A percentile compares a stretch with the other conserved stretches of the same genome.
phyloP scores from a whole-genome alignment of 2,888 invertebrate genomes.

The Trichacis sp. region DNA sequence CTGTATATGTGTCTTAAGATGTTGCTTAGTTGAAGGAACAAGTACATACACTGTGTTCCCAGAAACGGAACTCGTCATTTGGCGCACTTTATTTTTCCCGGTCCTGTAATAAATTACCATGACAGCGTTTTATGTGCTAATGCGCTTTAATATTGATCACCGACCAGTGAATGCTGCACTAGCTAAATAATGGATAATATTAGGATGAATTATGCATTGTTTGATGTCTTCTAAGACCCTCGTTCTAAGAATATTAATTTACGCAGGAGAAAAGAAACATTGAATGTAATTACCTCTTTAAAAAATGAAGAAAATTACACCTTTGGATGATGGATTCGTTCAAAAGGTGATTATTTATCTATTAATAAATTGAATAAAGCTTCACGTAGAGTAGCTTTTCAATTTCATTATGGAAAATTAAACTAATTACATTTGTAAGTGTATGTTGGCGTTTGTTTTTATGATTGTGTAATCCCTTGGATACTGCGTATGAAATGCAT shows the following conservation, averaged over 20 bases:
- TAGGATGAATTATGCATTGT: background rate
- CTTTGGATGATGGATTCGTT: background rate
- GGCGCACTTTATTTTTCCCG: background rate
- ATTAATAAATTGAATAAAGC: background rate
- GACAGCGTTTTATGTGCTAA: slow-evolving; percentile 2
- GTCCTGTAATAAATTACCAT: slow-evolving; percentile 5
- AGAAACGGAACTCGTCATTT: slow-evolving; percentile 3
- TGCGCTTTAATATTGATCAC: slow-evolving; percentile 3
- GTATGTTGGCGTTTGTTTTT: background rate
- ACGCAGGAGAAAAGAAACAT: background rate
- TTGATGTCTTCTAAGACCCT: background rate
- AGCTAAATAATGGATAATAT: background rate
- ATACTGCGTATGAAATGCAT: background rate
- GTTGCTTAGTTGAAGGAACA: background rate
- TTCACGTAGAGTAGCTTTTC: background rate
- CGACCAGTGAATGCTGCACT: background rate
- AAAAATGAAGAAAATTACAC: background rate
- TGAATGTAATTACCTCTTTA: background rate
- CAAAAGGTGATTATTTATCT: background rate
- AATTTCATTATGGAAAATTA: background rate
- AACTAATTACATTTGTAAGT: background rate
- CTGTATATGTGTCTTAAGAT: background rate
- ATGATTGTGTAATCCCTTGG: background rate
- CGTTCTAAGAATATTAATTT: background rate
- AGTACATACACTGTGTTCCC: background rate